These are phyloP conservation scores for Patiria pectinifera DNA, from an alignment of 53 echinoderm and acorn worm species.

Conservation along the genomic window DNA sequence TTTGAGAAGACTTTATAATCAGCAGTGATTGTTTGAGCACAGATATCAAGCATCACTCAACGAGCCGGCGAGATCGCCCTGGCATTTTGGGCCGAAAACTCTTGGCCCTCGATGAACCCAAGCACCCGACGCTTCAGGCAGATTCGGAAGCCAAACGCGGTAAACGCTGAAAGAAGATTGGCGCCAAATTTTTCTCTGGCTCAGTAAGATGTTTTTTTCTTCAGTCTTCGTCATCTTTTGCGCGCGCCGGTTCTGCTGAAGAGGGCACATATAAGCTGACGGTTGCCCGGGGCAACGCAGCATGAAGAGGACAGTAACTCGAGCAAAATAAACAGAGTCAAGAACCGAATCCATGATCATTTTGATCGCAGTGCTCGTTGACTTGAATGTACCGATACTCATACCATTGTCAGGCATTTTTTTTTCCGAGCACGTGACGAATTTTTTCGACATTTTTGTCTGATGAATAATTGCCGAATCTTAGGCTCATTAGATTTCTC, in stretches of 20 bases:
- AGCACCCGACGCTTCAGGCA: not conserved
- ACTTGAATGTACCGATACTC: not conserved
- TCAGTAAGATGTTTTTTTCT: not conserved
- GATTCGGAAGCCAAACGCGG: not conserved
- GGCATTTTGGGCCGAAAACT: not conserved
- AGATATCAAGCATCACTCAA: constrained; percentile 46
- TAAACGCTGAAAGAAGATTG: constrained; percentile 28
- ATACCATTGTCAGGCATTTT: not conserved
- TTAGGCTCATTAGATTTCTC: too few species aligned
- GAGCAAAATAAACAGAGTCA: constrained; percentile 36
- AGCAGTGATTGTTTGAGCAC: constrained; percentile 33
- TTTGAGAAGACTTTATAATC: constrained; percentile 6
- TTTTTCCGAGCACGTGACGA: not conserved
- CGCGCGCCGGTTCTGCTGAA: not conserved
- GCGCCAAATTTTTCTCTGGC: constrained; percentile 7
- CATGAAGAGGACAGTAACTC: constrained; percentile 22
- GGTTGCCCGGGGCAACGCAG: constrained; percentile 14
- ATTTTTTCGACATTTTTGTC: not conserved
- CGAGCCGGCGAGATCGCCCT: not conserved
- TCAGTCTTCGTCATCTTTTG: not conserved
- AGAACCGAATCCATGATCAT: not conserved
- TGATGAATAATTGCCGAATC: too few species aligned
- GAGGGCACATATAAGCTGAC: constrained; percentile 35
- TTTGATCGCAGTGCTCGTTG: not conserved
- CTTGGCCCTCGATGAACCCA: not conserved